These are phyloP conservation scores for Megalops atlanticus DNA, from an alignment of 2,113 vertebrate species.

Conservation along the genomic window DNA sequence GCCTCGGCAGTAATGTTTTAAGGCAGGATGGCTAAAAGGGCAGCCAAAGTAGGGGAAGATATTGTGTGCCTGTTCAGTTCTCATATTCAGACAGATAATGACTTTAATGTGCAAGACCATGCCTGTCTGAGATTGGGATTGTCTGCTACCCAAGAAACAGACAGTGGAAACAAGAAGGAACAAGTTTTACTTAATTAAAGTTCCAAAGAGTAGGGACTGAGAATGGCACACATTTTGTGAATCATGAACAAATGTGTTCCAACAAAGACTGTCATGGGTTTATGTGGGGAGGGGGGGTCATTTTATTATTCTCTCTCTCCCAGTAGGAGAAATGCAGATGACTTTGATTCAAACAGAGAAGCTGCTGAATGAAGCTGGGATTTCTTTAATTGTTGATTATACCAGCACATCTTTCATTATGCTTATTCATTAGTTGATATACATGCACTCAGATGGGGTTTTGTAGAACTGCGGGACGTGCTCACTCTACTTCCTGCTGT, in stretches of 20 bases:
- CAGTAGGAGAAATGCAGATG: slow-evolving; percentile 14
- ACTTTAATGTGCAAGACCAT: slow-evolving; percentile 12
- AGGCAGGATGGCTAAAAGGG: no score
- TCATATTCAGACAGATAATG: background rate
- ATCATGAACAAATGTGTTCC: slow-evolving; percentile 14
- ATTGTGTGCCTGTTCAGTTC: background rate
- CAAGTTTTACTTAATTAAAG: slow-evolving; percentile 23
- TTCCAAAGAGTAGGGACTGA: background rate
- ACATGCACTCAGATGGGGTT: background rate
- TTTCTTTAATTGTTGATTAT: background rate
- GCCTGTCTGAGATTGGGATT: background rate
- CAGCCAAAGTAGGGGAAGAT: no score
- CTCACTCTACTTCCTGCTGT: slow-evolving; percentile 16
- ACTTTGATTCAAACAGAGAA: background rate
- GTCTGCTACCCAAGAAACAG: slow-evolving; percentile 8
- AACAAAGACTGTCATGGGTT: no score
- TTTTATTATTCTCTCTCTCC: background rate
- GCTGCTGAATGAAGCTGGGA: background rate
- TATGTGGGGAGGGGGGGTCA: slow-evolving; percentile 1
- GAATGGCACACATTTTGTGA: slow-evolving; percentile 1
- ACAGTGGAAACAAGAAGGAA: slow-evolving; percentile 3
- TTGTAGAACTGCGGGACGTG: no score
- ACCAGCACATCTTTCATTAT: background rate
- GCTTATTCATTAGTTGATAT: background rate
- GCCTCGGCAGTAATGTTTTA: background rate